phyloP scores from a whole-genome alignment of 2,888 invertebrate species.

The Melanostoma mellinum region DNA sequence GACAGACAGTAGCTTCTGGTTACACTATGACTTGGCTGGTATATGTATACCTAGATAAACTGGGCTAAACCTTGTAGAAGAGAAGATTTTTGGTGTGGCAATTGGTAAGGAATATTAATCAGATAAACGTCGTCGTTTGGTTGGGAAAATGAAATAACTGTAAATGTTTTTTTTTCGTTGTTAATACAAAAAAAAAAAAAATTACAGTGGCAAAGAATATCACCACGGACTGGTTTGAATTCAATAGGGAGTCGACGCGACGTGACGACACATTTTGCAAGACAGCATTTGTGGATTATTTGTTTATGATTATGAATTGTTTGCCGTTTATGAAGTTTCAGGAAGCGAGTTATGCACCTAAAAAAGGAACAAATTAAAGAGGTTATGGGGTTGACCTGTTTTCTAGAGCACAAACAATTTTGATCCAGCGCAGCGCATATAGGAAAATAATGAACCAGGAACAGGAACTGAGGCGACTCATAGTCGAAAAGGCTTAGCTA shows the following conservation, averaged over 20 bases:
- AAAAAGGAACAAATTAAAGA: too few relatives aligned
- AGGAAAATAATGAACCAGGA: too few relatives aligned
- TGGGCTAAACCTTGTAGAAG: conserved; percentile 39
- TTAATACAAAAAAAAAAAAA: not conserved
- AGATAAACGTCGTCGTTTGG: conserved; percentile 62
- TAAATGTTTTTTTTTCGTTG: conserved; percentile 40
- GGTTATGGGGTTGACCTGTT: conserved; percentile 10
- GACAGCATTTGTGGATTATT: conserved; percentile 38
- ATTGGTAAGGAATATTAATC: conserved; percentile 64
- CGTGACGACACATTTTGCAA: conserved; percentile 42
- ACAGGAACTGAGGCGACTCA: too few relatives aligned
- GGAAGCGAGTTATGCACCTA: not conserved
- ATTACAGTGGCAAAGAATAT: conserved; percentile 1
- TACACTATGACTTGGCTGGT: conserved; percentile 2
- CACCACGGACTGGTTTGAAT: conserved; percentile 30
- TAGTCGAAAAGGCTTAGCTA: too few relatives aligned
- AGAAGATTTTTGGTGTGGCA: conserved; percentile 34
- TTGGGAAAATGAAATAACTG: conserved; percentile 56
- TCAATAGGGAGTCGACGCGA: conserved; percentile 24
- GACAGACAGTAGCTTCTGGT: conserved; percentile 25
- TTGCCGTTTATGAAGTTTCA: conserved; percentile 1
- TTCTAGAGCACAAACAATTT: too few relatives aligned
- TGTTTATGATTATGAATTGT: conserved; percentile 48
- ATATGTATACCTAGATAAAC: conserved; percentile 21
- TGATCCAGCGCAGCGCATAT: too few relatives aligned